Evolutionary conservation across 2,113 vertebrate genomes (phyloP), one percentile per base, ranked within the genome.

Genomic region (Vicugna pacos): DNA sequence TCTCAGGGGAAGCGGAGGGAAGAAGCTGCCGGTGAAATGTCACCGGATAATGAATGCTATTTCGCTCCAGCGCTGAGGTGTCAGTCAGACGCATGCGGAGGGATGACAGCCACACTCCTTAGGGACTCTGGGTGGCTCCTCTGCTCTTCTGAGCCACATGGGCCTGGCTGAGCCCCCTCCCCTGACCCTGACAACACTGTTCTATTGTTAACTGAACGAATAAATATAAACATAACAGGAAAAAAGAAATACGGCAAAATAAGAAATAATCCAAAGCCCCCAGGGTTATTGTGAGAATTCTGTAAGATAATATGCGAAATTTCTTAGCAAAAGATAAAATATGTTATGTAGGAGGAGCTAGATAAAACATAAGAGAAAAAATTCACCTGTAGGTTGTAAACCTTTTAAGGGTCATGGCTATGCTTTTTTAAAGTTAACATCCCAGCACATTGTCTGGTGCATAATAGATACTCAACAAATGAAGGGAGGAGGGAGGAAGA

Each of bases 21-120:
- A 92, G 88, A 88, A 87, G 79, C 96, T 75, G 75, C 85, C 97
- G 65, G 75, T 0, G 26, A 98, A 98, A 98, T 97, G 98, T 98
- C 97, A 97, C 62, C 0, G 0, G 94, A 79, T 97, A 94, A 96
- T 89, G 95, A 96, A 81, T 79, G 95, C 89, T 30, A 15, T 75
- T 65, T 89, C 77, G 28, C 96, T 88, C 75, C 14, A 0, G 19
- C 0, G n/a, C 91, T 0, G 50, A 65, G 38, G 76, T 50, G 84
- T 58, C 96, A 54, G 94, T 76, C 90, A 94, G 80, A 48, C 0
- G 56, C 80, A 4, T 1, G 3, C 1, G 26, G 76, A 93, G 93
- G 73, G 69, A 50, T 4, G 70, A 62, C 70, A 65, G n/a, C 1
- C 5, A 46, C 15, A 56, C 28, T 83, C 80, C 4, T 52, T 20